Percentiles rank a stretch among this genome's conserved stretches.
Evolutionary conservation across 1,140 invertebrate genomes (phyloP).

Genomic region (Frieseomelitta varia): DNA sequence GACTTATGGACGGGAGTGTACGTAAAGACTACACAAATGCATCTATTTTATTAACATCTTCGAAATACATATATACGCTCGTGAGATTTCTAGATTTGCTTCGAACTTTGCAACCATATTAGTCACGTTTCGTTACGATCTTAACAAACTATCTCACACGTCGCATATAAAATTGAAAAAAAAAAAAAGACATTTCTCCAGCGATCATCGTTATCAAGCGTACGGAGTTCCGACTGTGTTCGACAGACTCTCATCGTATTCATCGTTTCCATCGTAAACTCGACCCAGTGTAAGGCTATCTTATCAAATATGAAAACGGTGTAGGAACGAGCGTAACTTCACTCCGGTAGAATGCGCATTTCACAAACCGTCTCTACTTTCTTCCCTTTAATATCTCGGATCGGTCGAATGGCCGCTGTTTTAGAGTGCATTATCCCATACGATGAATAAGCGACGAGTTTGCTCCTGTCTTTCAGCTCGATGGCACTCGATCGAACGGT

Average conservation of each 20-base stretch:
- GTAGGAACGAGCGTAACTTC: constrained; percentile 30
- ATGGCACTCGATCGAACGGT: not conserved
- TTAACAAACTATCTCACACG: too few relatives aligned
- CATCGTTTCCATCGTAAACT: constrained; percentile 7
- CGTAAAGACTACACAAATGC: too few relatives aligned
- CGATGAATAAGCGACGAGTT: not conserved
- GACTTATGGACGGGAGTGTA: too few relatives aligned
- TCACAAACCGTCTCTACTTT: constrained; percentile 42
- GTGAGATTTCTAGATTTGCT: too few relatives aligned
- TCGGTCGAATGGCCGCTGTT: constrained; percentile 14
- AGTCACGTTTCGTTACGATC: too few relatives aligned
- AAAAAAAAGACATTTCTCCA: too few relatives aligned
- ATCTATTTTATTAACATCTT: too few relatives aligned
- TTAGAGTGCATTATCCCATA: constrained; percentile 51
- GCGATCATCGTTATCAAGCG: not conserved
- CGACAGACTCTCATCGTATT: constrained; percentile 5
- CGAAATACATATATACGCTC: too few relatives aligned
- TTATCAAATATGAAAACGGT: constrained; percentile 62
- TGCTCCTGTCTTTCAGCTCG: not conserved
- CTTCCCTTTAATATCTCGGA: constrained; percentile 44
- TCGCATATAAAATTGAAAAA: too few relatives aligned
- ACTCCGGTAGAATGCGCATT: constrained; percentile 19
- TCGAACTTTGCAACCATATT: too few relatives aligned
- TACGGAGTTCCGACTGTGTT: not conserved
- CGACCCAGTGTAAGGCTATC: not conserved